Base-by-base conservation (phyloP, 2,797 vertebrate genomes). In the Rhinichthys osculus region DNA sequence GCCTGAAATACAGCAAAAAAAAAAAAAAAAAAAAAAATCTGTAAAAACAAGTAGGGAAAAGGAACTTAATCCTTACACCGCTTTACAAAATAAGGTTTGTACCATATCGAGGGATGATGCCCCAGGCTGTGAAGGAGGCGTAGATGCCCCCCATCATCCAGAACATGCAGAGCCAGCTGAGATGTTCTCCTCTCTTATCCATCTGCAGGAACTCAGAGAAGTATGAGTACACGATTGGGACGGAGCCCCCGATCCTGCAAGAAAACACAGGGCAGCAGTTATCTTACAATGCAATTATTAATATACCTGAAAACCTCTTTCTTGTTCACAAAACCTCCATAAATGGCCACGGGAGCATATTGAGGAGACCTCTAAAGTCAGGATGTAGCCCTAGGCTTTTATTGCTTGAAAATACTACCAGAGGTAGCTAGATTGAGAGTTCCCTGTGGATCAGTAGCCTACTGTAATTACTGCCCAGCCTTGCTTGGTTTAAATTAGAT, bases 81-180 rank as follows among this genome's bases (percentile, higher is more conserved):
- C 11, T 77, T 11, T 57, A n/a, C 35, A 52, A 69, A 30, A 38
- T 19, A 59, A 62, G 23, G 23, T 52, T 42, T 70, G 66, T 94
- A 99, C 98, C 98, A 0, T 99, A 99, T 92, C 97, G 96, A 3
- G 98, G 98, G 84, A 99, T 98, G 93, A 99, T 97, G 91, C 96
- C 97, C 98, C 98, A 99, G 88, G 98, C 98, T 82, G 97, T 98
- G 87, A 96, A 96, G 3, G 98, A 98, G 0, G 98, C 97, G 1
- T 97, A 99, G 92, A 99, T 95, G 11, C 97, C 98, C 14, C 98
- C 98, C 0, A 98, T 95, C 98, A 99, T 99, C 98, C 98, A 99
- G 93, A 99, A 99, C 97, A 99, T 98, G 84, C 98, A 98, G 70
- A 99, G 92, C 98, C 98, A 99, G 84, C 98, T 99, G 85, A 99